phyloP scores from a whole-genome alignment of 2,113 vertebrate genomes.

The Crotalus helleri region DNA sequence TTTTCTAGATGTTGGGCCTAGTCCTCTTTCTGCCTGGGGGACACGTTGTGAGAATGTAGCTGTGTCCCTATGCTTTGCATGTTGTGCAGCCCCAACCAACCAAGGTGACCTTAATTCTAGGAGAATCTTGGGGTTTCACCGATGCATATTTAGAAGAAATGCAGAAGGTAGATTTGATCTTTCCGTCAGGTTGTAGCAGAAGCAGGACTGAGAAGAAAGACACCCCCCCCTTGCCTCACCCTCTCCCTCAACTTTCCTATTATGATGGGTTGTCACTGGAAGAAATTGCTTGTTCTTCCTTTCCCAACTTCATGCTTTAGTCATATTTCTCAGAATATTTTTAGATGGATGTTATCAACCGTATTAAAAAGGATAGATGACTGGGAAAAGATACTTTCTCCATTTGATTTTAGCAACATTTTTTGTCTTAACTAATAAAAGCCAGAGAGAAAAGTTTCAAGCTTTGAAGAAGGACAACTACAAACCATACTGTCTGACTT shows the following conservation, averaged over 20 bases:
- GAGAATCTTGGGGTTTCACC: constrained; percentile 48
- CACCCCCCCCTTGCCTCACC: background rate
- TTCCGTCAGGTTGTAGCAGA: too few relatives aligned
- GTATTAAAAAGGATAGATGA: background rate
- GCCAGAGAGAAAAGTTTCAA: background rate
- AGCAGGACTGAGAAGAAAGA: too few relatives aligned
- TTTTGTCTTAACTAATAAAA: background rate
- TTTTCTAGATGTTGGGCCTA: background rate
- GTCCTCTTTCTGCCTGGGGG: background rate
- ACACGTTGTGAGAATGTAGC: background rate
- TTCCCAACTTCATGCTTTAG: too few relatives aligned
- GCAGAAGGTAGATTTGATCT: constrained; percentile 27
- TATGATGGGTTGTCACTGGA: background rate
- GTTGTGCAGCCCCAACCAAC: too few relatives aligned
- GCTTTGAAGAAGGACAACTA: constrained; percentile 28
- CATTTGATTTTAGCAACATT: background rate
- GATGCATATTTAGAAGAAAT: constrained; percentile 61
- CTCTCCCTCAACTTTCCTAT: background rate
- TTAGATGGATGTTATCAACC: background rate
- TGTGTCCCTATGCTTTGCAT: too few relatives aligned
- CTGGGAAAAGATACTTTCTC: background rate
- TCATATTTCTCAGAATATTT: background rate
- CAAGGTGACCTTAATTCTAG: constrained; percentile 13
- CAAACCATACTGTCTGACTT: background rate
- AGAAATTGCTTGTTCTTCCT: background rate